Evolutionary conservation across 1,140 invertebrate genomes (phyloP).

Genomic region (Chrysoperla carnea): DNA sequence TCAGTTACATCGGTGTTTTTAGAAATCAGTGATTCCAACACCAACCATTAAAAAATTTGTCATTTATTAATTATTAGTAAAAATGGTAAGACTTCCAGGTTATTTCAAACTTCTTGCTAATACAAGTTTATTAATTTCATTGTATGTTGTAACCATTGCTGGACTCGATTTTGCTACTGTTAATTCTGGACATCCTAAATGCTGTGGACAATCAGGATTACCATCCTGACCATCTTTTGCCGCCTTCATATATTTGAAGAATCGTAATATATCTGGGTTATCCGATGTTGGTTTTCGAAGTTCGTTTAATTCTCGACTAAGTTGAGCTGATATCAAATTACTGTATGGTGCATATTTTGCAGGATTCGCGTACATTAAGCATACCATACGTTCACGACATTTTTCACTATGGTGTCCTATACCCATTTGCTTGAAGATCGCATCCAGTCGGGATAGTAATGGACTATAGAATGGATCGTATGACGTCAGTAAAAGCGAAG

Average conservation of each 20-base stretch:
- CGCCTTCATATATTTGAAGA: conserved; percentile 76
- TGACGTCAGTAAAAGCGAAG: conserved; percentile 60
- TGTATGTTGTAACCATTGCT: conserved; percentile 67
- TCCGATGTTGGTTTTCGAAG: conserved; percentile 60
- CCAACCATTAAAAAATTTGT: background rate
- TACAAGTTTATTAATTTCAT: conserved; percentile 72
- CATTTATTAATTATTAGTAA: background rate
- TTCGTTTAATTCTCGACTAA: conserved; percentile 70
- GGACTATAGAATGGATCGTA: conserved; percentile 79
- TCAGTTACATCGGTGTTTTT: background rate
- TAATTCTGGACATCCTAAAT: conserved; percentile 33
- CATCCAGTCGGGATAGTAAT: conserved; percentile 57
- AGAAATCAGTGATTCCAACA: background rate
- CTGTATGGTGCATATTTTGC: conserved; percentile 73
- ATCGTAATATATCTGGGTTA: conserved; percentile 66
- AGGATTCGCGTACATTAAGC: conserved; percentile 69
- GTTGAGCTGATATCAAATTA: conserved; percentile 69
- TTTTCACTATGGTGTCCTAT: conserved; percentile 36
- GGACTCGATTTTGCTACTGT: conserved; percentile 37
- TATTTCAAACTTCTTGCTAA: conserved; percentile 42
- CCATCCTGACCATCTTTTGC: conserved; percentile 72
- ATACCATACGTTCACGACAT: conserved; percentile 64
- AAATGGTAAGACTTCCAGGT: no score
- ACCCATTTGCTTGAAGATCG: conserved; percentile 62
- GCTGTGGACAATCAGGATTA: conserved; percentile 34